Conservation (phyloP, 2,113 vertebrate genomes). For the Elaphurus davidianus region DNA sequence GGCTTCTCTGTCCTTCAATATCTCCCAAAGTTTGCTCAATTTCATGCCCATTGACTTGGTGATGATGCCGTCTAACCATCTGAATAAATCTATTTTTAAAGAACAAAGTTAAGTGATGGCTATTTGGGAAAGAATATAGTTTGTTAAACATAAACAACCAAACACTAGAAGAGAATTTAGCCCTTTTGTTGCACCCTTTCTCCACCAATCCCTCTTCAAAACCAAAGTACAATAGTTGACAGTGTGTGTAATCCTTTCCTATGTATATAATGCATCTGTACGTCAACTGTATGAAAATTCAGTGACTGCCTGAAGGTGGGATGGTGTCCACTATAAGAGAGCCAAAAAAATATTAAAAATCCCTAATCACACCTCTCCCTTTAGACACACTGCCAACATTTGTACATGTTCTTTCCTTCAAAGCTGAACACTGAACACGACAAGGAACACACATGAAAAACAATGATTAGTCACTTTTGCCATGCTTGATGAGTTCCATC, state of each 20-base stretch:
- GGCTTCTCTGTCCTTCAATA: neutral
- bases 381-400: neutral
- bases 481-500: neutral
- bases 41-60: neutral
- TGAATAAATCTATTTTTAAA: neutral
- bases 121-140: neutral
- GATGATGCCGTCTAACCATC: neutral
- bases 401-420: neutral
- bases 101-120: neutral
- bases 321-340: neutral
- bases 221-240: neutral
- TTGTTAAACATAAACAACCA: neutral
- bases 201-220: neutral
- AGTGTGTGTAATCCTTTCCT: neutral
- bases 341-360: neutral
- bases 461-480: slow-evolving; percentile 35
- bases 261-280: neutral
- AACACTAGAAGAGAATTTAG: neutral
- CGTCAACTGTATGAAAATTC: neutral
- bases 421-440: neutral
- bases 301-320: neutral
- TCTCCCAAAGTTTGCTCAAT: neutral
- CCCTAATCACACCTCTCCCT: neutral
- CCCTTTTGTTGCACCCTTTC: neutral
- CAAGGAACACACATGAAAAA: neutral